phyloP scores from a whole-genome alignment of 2,888 invertebrate species.

The Eugnorisma glareosa region DNA sequence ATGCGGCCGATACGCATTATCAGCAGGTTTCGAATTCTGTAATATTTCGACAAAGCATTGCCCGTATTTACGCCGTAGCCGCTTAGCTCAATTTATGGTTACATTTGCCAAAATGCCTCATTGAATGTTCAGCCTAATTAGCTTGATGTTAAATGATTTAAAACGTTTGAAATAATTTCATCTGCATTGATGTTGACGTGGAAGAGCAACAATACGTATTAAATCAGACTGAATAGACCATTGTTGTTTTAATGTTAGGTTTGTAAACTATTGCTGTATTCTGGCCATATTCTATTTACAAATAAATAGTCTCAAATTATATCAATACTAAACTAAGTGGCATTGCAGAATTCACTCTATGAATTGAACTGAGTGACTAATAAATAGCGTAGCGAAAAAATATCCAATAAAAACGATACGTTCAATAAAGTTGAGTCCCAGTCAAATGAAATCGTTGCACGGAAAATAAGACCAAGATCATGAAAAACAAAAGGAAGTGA shows the following conservation, averaged over 20 bases:
- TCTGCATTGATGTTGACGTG: neutral
- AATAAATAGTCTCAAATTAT: neutral
- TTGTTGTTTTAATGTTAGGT: neutral
- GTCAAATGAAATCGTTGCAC: constrained; percentile 29
- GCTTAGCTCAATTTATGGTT: constrained; percentile 46
- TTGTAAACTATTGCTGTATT: neutral
- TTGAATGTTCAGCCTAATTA: constrained; percentile 25
- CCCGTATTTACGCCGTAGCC: constrained; percentile 25
- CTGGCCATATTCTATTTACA: neutral
- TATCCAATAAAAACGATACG: neutral
- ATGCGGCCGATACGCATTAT: constrained; percentile 33
- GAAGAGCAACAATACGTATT: neutral
- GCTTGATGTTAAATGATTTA: constrained; percentile 33
- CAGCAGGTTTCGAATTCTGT: constrained; percentile 20
- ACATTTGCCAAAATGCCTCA: constrained; percentile 25
- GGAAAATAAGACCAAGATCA: constrained; percentile 20
- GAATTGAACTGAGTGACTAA: neutral
- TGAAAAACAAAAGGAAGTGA: constrained; percentile 26
- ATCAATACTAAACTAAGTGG: no score
- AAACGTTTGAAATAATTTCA: constrained; percentile 15
- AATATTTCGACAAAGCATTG: constrained; percentile 39
- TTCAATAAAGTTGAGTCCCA: neutral
- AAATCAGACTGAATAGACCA: neutral
- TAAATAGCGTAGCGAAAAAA: neutral
- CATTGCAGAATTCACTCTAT: neutral